Base-by-base conservation (phyloP, 2,888 invertebrate species). In the Amblyjoppa fuscipennis region DNA sequence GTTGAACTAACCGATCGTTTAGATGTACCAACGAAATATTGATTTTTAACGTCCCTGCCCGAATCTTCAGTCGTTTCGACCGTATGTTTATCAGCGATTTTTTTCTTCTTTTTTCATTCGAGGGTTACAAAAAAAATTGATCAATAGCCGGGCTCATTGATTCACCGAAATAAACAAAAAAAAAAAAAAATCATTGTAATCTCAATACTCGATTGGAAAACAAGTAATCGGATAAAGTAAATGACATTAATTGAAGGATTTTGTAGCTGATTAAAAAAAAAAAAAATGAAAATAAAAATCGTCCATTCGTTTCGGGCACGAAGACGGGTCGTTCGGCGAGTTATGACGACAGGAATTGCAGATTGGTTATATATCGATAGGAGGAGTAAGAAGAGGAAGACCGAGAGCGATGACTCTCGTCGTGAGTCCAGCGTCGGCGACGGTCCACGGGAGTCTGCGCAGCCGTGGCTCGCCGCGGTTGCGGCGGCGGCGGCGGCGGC, bases 391-490 rank as follows among this genome's bases (percentile, higher is more conserved):
- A 71, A 51, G 56, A 73, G 51, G 64, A 61, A 49, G 38, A 49
- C 45, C 13, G 75, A 70, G 74, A 75, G 75, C 74, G 74, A 16
- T 61, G 79, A 75, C 74, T 84, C 74, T 84, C 71, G 41, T 61
- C 34, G 34, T 16, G 64, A 49, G 61, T 75, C 69, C 81, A 66
- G 75, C 77, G 73, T 73, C 79, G 71, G 66, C 76, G 77, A 76
- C 66, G 84, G 83, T 78, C 86, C 82, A 75, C 77, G 76, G 73
- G 83, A 86, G 76, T 75, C 82, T 87, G 88, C 88, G 87, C 87
- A 87, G 83, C 82, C 84, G 81, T 56, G 34, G 66, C 45, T 71
- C 71, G 81, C 81, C 81, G 86, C 84, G 75, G 81, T 64, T 84
- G 71, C 80, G 83, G 49, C 74, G 51, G 69, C 68, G 83, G 68